phyloP scores from a whole-genome alignment of 2,797 vertebrate genomes.

The Galagoides demidoff region DNA sequence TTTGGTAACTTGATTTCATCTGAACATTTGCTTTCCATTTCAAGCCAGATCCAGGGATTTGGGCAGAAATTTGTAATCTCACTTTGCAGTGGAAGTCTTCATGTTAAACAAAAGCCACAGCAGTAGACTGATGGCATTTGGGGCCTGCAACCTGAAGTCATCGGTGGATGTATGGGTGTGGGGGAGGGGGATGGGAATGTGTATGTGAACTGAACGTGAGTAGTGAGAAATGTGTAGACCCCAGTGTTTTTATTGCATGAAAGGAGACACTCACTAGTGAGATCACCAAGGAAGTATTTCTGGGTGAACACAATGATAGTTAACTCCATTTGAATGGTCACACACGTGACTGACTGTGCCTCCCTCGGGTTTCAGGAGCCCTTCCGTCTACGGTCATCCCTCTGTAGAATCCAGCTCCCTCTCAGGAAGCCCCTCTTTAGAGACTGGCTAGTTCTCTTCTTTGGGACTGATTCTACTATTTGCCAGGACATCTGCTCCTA shows the following conservation, averaged over 20 bases:
- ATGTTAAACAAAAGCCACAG: conserved; percentile 2
- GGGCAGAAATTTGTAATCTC: background rate
- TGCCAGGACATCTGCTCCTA: background rate
- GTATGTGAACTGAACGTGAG: background rate
- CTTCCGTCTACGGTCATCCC: background rate
- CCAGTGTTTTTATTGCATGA: background rate
- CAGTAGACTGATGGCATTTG: background rate
- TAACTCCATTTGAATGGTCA: background rate
- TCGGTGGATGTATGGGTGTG: background rate
- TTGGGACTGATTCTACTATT: background rate
- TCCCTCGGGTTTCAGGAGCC: background rate
- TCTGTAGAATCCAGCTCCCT: background rate
- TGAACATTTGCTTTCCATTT: conserved; percentile 41
- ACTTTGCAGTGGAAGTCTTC: background rate
- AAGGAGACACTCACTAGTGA: background rate
- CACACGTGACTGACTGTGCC: background rate
- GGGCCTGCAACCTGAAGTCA: background rate
- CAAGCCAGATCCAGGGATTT: background rate
- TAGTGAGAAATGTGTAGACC: no score
- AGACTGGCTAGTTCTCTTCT: background rate
- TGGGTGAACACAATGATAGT: background rate
- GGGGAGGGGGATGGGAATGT: background rate
- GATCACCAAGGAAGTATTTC: background rate
- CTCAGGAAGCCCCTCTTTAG: background rate
- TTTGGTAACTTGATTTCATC: conserved; percentile 53